A percentile compares a stretch with the other conserved stretches of the same genome.
phyloP scores from a whole-genome alignment of 2,113 vertebrate species.

The Notarius lentiginosus region DNA sequence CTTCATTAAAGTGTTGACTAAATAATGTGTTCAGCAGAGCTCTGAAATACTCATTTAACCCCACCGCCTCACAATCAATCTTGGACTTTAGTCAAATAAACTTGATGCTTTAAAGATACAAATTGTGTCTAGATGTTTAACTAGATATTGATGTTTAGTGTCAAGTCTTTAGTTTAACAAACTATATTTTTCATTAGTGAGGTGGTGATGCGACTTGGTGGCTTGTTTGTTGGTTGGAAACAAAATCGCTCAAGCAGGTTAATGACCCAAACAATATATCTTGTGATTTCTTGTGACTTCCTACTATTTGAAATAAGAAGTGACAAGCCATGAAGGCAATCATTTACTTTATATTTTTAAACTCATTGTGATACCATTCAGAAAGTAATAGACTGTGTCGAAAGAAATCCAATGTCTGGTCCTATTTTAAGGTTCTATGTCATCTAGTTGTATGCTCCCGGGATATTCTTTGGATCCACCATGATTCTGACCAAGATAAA shows the following conservation, averaged over 20 bases:
- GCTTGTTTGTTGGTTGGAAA: not conserved
- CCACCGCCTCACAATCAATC: constrained; percentile 52
- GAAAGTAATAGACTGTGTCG: not conserved
- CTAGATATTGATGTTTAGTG: too few relatives aligned
- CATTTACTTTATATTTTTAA: not conserved
- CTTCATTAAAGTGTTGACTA: constrained; percentile 50
- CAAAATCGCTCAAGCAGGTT: not conserved
- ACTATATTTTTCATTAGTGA: not conserved
- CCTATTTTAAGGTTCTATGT: not conserved
- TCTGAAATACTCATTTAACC: constrained; percentile 54
- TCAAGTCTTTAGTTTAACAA: not conserved
- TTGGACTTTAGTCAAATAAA: not conserved
- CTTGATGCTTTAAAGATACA: not conserved
- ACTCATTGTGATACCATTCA: not conserved
- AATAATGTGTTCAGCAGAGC: constrained; percentile 46
- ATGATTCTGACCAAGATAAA: not conserved
- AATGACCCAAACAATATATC: not conserved
- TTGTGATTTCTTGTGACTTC: not conserved
- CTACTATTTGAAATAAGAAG: not conserved
- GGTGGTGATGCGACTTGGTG: not conserved
- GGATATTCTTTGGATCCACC: not conserved
- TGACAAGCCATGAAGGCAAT: not conserved
- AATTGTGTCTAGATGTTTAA: not conserved
- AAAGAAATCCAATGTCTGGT: not conserved
- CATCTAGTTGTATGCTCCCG: not conserved